Conservation (phyloP, 2,797 vertebrate species). For the Pyrrhura leucotis region DNA sequence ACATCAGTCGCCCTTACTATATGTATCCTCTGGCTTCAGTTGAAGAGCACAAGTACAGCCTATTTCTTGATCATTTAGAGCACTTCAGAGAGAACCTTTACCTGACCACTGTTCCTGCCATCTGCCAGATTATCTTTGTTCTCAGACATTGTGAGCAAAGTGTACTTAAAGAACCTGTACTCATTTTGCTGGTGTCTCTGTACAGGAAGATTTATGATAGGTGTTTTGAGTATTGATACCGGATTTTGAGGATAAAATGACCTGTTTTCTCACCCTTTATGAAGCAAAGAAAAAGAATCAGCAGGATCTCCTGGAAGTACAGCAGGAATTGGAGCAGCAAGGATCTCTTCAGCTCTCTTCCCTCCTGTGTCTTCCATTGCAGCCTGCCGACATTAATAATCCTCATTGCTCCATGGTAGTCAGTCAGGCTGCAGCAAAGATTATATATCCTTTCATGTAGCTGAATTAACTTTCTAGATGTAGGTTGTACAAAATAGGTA, state of each 20-base stretch:
- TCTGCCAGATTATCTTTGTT: not conserved
- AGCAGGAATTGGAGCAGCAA: not conserved
- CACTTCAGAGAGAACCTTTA: not conserved
- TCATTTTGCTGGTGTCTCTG: not conserved
- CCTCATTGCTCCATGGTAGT: not conserved
- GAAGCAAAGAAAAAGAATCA: not conserved
- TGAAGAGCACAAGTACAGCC: not conserved
- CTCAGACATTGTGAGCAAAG: not conserved
- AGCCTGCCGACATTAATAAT: not conserved
- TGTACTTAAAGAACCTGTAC: not conserved
- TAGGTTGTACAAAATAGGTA: not conserved
- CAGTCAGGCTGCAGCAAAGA: not conserved
- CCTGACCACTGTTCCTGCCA: accelerated
- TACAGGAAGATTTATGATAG: not conserved
- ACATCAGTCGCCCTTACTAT: not conserved
- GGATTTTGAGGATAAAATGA: not conserved
- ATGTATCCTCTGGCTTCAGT: not conserved
- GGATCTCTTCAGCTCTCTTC: not conserved
- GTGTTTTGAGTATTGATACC: not conserved
- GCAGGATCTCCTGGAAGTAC: not conserved
- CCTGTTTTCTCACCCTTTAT: not conserved
- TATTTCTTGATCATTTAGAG: not conserved
- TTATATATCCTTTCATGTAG: not conserved
- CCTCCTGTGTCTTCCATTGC: not conserved
- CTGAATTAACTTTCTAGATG: not conserved